Evolutionary conservation across 2,888 invertebrate genomes (phyloP).

Genomic region (Unio delphinus): DNA sequence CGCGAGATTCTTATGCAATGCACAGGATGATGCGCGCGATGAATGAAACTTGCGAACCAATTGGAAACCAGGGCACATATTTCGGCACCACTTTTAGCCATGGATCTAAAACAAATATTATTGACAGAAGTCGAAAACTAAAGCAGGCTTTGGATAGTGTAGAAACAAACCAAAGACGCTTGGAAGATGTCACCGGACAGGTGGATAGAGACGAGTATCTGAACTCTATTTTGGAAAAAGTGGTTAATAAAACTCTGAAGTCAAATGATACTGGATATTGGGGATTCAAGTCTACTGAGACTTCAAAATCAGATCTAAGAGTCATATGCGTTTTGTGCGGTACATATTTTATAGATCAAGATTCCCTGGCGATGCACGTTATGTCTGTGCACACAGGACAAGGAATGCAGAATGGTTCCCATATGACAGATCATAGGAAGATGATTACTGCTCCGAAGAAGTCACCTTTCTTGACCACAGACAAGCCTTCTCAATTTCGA

Average conservation of each 20-base stretch:
- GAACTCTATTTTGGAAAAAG: conserved; percentile 33
- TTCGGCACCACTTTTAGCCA: background rate
- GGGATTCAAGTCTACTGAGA: background rate
- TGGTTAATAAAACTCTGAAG: conserved; percentile 11
- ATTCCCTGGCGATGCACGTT: conserved; percentile 68
- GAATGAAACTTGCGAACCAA: conserved; percentile 56
- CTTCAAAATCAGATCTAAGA: conserved; percentile 7
- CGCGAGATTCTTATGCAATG: conserved; percentile 71
- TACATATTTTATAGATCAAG: conserved; percentile 56
- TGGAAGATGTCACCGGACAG: conserved; percentile 38
- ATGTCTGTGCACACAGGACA: conserved; percentile 49
- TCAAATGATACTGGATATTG: background rate
- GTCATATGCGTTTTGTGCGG: conserved; percentile 54
- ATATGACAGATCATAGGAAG: background rate
- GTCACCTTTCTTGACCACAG: too few relatives aligned
- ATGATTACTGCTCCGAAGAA: too few relatives aligned
- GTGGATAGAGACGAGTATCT: conserved; percentile 46
- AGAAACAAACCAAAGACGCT: conserved; percentile 10
- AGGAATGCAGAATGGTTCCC: background rate
- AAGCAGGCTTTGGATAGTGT: background rate
- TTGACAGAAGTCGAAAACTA: background rate
- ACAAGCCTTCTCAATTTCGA: conserved; percentile 2
- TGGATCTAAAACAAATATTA: too few relatives aligned
- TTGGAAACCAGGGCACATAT: too few relatives aligned
- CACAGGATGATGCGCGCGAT: conserved; percentile 71